phyloP scores from a whole-genome alignment of 1,140 invertebrate genomes.

The Drosophila ercepeae region DNA sequence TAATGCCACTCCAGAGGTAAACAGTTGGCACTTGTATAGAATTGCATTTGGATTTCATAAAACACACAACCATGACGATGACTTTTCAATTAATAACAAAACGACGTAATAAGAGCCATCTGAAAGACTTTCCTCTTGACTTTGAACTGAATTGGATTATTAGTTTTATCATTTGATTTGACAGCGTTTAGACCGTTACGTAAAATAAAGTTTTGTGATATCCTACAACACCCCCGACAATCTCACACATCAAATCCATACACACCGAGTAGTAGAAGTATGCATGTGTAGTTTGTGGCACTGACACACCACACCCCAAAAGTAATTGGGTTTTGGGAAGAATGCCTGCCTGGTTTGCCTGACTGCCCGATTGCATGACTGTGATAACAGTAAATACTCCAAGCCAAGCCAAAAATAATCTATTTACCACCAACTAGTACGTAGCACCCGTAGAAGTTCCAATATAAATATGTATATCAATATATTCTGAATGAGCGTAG shows the following conservation, averaged over 20 bases:
- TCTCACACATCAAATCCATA: constrained; percentile 18
- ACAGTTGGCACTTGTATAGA: constrained; percentile 26
- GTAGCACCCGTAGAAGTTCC: constrained; percentile 35
- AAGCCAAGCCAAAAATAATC: constrained; percentile 13
- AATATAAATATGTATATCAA: constrained; percentile 6
- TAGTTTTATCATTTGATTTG: constrained; percentile 3
- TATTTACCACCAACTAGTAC: constrained; percentile 18
- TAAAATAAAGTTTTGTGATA: background rate
- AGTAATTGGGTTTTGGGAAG: constrained; percentile 30
- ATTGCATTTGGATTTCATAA: constrained; percentile 22
- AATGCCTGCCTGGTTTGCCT: constrained; percentile 62
- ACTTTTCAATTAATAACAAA: no score
- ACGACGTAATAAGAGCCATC: no score
- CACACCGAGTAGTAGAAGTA: constrained; percentile 34
- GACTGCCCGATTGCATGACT: constrained; percentile 69
- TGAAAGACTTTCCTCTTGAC: no score
- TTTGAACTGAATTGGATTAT: background rate
- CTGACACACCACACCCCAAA: constrained; percentile 32
- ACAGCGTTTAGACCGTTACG: constrained; percentile 9
- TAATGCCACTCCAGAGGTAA: constrained; percentile 38
- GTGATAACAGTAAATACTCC: constrained; percentile 38
- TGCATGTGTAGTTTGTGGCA: constrained; percentile 59
- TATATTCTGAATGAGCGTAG: constrained; percentile 51
- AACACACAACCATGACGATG: background rate
- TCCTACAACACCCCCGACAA: constrained; percentile 5